Evolutionary conservation across 2,888 invertebrate species (phyloP).

Genomic region (Papilio protenor): DNA sequence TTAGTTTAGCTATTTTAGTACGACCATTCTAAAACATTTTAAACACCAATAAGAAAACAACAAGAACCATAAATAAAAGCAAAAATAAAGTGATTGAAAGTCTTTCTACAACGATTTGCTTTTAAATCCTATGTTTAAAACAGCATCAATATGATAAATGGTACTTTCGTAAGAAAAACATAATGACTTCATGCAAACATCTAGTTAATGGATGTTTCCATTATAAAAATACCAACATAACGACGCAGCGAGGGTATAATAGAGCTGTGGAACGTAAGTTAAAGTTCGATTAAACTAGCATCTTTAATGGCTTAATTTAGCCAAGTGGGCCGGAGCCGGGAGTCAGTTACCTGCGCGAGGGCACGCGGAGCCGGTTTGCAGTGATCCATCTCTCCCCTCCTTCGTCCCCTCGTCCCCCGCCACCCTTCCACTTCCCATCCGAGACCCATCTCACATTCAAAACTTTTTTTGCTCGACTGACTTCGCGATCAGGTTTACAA

Average conservation of each 20-base stretch:
- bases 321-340: conserved; percentile 58
- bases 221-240: conserved; percentile 57
- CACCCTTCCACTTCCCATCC: conserved; percentile 53
- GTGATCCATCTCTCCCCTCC: conserved; percentile 57
- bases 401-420: conserved; percentile 54
- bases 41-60: not conserved
- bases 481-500: conserved; percentile 55
- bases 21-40: not conserved
- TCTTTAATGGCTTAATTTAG: conserved; percentile 81
- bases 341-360: conserved; percentile 81
- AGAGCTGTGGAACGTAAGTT: conserved; percentile 62
- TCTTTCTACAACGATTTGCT: not conserved
- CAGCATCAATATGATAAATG: conserved; percentile 34
- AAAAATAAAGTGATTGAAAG: not conserved
- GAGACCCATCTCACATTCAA: conserved; percentile 68
- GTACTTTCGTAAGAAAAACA: conserved; percentile 41
- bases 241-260: conserved; percentile 60
- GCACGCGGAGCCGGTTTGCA: conserved; percentile 75
- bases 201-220: conserved; percentile 47
- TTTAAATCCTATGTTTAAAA: conserved; percentile 29
- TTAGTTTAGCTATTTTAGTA: not conserved
- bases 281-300: conserved; percentile 68
- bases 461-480: conserved; percentile 67
- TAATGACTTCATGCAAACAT: conserved; percentile 40
- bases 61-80: not conserved